These are phyloP conservation scores for Microplitis manilae DNA, from an alignment of 2,888 invertebrate species.

Conservation along the genomic window DNA sequence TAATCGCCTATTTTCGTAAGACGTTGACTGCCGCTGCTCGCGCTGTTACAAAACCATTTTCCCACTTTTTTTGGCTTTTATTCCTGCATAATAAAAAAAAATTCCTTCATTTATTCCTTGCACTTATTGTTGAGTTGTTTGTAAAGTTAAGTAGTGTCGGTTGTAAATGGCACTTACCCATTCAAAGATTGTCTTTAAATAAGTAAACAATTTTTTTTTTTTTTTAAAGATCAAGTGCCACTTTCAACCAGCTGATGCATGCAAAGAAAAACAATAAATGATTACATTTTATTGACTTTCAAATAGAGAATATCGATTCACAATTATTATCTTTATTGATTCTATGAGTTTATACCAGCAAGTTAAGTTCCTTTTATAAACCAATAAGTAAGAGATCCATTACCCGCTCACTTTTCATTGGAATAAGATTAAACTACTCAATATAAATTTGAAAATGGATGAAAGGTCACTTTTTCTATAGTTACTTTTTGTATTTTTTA, in stretches of 20 bases:
- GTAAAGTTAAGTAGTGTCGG: conserved; percentile 5
- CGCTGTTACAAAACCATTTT: conserved; percentile 68
- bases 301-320: background rate
- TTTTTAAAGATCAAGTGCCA: background rate
- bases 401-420: background rate
- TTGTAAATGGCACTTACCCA: conserved; percentile 21
- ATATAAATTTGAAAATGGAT: too few species aligned
- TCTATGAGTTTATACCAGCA: background rate
- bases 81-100: conserved; percentile 10
- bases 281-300: background rate
- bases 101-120: conserved; percentile 7
- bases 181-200: conserved; percentile 10
- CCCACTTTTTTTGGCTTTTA: conserved; percentile 2
- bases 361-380: background rate
- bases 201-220: background rate
- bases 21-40: conserved; percentile 73
- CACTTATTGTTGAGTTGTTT: conserved; percentile 16
- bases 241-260: background rate
- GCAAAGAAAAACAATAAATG: background rate
- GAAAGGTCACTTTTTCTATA: too few species aligned
- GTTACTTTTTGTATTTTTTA: too few species aligned
- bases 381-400: background rate
- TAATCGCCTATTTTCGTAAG: conserved; percentile 61
- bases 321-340: background rate
- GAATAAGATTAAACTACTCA: too few species aligned